Evolutionary conservation across 2,888 invertebrate species (phyloP), one percentile per base, ranked within the genome.

Genomic region (Neoaliturus tenellus): DNA sequence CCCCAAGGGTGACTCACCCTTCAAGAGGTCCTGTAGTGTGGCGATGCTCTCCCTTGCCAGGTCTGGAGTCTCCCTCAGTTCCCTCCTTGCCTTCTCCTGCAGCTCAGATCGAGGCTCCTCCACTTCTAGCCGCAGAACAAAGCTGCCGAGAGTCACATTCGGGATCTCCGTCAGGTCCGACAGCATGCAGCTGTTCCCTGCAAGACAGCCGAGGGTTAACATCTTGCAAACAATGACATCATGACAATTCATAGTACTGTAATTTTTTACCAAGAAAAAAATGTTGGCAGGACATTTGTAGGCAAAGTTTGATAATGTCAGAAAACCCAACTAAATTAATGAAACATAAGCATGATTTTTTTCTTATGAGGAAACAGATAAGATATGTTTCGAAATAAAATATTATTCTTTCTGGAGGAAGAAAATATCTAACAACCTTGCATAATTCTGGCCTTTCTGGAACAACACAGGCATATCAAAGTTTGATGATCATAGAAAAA

Each of bases 21-120:
- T 92, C 39, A 96, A 90, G 44, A 94, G 88, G 87, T 91, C 90
- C 85, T 90, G 90, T 2, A 95, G 89, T 86, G 94, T 93, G 62
- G 90, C 90, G 28, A 96, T 89, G 23, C 93, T 94, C 85, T 92
- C 90, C 84, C 93, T 92, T 5, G 93, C 92, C 25, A 92, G 90
- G 89, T 95, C 95, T 0, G 95, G 94, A 0, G 93, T 93, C 90
- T 97, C 96, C 84, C 95, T 91, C 20, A 96, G 90, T 89, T 97
- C 96, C 20, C 90, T 91, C 87, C 91, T 91, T 0, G 96, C 95
- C 87, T 93, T 94, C 88, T 95, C 93, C 75, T 91, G 88, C 23
- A 92, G 92, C 87, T 91, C 91, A 39, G 93, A 92, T 62, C 93
- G 93, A 10, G 93, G 89, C 0, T 93, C 93, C 28, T 92, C 92